These are phyloP conservation scores for Deroplatys truncata DNA, from an alignment of 2,888 invertebrate species.

Conservation along the genomic window DNA sequence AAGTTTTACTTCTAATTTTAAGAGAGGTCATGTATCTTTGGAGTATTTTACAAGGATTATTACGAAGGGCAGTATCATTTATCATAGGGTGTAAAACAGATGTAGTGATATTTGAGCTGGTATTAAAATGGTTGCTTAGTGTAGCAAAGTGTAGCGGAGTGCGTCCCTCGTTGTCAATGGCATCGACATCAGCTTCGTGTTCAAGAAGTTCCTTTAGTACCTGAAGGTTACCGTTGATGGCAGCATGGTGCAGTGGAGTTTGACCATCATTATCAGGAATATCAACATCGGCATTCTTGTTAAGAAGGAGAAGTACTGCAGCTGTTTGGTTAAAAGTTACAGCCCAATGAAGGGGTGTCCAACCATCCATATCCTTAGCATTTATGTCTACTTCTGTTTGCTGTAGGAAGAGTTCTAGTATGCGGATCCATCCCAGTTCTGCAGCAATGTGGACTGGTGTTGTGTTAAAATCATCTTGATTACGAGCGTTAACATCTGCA, in stretches of 20 bases:
- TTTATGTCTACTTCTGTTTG: background rate
- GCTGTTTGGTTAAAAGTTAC: background rate
- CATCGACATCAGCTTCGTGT: background rate
- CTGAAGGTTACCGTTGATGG: background rate
- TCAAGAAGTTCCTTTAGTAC: background rate
- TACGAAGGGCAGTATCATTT: background rate
- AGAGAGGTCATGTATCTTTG: background rate
- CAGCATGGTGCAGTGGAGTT: background rate
- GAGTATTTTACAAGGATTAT: background rate
- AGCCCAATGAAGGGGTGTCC: background rate
- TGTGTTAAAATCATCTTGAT: background rate
- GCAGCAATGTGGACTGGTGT: background rate
- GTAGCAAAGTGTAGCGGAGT: background rate
- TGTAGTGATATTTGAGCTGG: background rate
- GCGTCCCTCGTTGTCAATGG: background rate
- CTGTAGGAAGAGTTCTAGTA: background rate
- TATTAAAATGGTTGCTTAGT: background rate
- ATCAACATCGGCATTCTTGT: background rate
- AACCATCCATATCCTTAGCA: background rate
- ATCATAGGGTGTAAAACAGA: too few relatives aligned
- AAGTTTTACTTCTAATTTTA: background rate
- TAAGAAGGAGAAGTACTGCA: background rate
- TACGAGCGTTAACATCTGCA: background rate
- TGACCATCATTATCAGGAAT: background rate
- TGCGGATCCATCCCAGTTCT: background rate